Base-by-base conservation (phyloP, 2,797 vertebrate genomes). In the Malurus leucopterus region DNA sequence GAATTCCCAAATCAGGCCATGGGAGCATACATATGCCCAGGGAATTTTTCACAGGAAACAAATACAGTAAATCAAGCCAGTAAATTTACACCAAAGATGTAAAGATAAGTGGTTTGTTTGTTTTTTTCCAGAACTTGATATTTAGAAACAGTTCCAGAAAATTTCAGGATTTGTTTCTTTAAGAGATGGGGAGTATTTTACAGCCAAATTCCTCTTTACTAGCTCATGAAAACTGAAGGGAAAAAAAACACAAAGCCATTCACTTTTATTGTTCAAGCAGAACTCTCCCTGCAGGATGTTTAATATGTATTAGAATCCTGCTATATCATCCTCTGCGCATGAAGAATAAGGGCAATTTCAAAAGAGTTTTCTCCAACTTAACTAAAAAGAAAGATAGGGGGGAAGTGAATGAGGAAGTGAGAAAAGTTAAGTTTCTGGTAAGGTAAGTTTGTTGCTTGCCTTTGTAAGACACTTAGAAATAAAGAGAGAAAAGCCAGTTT, bases 181-280 rank as follows among this genome's bases (percentile, higher is more conserved):
- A 85, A 77, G 47, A 16, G 23, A 61, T 30, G 6, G 13, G 17
- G 29, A 57, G 21, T 51, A 50, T 88, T 79, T 88, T 88, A 63
- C 57, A 68, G 53, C 9, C 50, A 77, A 85, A 64, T 53, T 91
- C n/a, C 26, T 93, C 61, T 86, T 87, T 64, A 86, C 7, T 67
- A 84, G 34, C 11, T 82, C 61, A 70, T 53, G 61, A 93, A 92
- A 90, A 89, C 18, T 59, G 22, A 58, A 80, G 61, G 38, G 2
- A 13, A 72, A 57, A 65, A 78, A 69, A 53, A 40, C 15, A 71
- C 20, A 54, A 55, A 77, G 13, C 5, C 41, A 81, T 80, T 95
- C 36, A 54, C 14, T 91, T 82, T 74, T 72, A 73, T 89, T 88
- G 34, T 75, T 93, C 30, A 90, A 87, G 75, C 30, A 83, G 55